Base-by-base conservation (phyloP, 2,113 vertebrate species). In the Apaloderma vittatum region DNA sequence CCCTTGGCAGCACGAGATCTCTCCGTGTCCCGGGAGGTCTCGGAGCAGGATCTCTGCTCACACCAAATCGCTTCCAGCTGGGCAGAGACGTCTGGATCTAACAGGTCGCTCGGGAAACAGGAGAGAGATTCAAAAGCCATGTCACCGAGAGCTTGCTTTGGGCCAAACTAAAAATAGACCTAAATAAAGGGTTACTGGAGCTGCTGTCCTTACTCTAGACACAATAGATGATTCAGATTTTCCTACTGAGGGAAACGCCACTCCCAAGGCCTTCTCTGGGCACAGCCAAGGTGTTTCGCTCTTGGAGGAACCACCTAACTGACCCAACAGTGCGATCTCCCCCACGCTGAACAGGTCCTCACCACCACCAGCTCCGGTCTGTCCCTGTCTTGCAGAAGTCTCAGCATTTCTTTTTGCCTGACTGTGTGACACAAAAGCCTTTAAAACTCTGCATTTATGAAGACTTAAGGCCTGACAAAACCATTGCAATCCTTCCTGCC, bases 111-210 rank as follows among this genome's bases (percentile, higher is more conserved):
- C 0, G 10, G 75, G 68, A 93, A 76, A 82, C 63, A 51, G 57
- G 57, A 37, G 67, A 80, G 88, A 91, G 84, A 83, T 85, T 82
- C 85, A 95, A 83, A 83, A 90, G 59, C 21, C 48, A 26, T 79
- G 55, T 79, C 83, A 79, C n/a, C 12, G 5, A 45, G 82, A 78
- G 52, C 61, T 77, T 8, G 4, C 61, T 89, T 88, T 71, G 51
- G 61, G 75, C 80, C 86, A 90, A 51, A 61, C 86, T 86, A 88
- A 94, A 96, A 94, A 72, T 6, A 90, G 71, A 77, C 5, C 45
- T 34, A 58, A 40, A 71, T 6, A 62, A 58, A n/a, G 32, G 34
- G 12, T 62, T 45, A 30, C 59, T 65, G 46, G 80, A 90, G 61
- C 67, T 86, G 65, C 71, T 72, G 34, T 77, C 27, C 55, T 72